These are phyloP conservation scores for Antennarius maculatus DNA, from an alignment of 2,797 vertebrate species.

Conservation along the genomic window DNA sequence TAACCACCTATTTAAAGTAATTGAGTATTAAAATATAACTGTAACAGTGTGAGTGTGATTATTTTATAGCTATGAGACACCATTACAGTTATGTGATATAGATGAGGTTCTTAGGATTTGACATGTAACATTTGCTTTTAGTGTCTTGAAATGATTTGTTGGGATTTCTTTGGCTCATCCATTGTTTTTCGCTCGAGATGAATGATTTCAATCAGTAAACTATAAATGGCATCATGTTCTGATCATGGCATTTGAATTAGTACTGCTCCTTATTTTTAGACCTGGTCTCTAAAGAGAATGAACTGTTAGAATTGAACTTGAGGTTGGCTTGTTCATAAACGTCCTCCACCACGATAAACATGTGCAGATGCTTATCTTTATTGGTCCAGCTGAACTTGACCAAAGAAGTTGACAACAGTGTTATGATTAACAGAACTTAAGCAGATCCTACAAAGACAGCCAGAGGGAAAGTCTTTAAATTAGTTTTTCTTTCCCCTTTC, in stretches of 20 bases:
- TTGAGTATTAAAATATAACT: too few relatives aligned
- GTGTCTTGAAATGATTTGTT: not conserved
- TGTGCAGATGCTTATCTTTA: constrained; percentile 55
- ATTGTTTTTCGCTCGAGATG: not conserved
- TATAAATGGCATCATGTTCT: not conserved
- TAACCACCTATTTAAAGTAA: too few relatives aligned
- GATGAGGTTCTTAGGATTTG: not conserved
- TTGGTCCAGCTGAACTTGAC: constrained; percentile 37
- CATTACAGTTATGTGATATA: not conserved
- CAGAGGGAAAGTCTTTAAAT: constrained; percentile 23
- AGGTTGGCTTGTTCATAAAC: constrained; percentile 40
- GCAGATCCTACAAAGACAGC: constrained; percentile 18
- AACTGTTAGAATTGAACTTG: not conserved
- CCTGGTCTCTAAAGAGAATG: not conserved
- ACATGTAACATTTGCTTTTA: not conserved
- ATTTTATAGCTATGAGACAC: not conserved
- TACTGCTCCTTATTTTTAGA: not conserved
- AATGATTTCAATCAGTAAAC: not conserved
- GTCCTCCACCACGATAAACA: constrained; percentile 21
- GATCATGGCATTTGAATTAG: not conserved
- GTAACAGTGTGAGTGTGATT: too few relatives aligned
- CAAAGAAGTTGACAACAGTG: constrained; percentile 45
- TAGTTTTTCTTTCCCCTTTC: constrained; percentile 11
- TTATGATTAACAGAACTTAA: constrained; percentile 47
- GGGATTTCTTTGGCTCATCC: not conserved